A percentile compares a stretch with the other conserved stretches of the same genome.
phyloP scores from a whole-genome alignment of 2,113 vertebrate genomes.

The Pseudonaja textilis region DNA sequence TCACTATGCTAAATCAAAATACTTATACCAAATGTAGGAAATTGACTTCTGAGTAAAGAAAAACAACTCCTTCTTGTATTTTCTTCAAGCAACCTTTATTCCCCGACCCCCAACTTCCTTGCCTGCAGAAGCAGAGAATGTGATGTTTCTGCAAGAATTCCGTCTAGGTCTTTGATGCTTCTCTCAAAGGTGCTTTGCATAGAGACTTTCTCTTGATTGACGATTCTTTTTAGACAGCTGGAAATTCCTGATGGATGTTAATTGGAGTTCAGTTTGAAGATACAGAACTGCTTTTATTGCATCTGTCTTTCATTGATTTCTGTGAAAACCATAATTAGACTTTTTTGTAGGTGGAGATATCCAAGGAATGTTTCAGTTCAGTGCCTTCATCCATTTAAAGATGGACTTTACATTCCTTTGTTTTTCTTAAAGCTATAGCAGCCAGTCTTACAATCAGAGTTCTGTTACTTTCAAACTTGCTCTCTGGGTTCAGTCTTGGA shows the following conservation, averaged over 20 bases:
- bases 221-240: constrained; percentile 58
- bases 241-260: constrained; percentile 57
- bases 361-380: constrained; percentile 51
- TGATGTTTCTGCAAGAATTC: constrained; percentile 34
- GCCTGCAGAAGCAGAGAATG: constrained; percentile 15
- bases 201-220: constrained; percentile 46
- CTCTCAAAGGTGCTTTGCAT: constrained; percentile 45
- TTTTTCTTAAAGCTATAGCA: constrained; percentile 44
- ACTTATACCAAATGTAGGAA: constrained; percentile 5
- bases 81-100: constrained; percentile 1
- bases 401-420: constrained; percentile 37
- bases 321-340: constrained; percentile 45
- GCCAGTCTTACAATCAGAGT: constrained; percentile 40
- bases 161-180: constrained; percentile 34
- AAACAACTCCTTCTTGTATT: neutral
- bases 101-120: constrained; percentile 10
- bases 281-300: constrained; percentile 53
- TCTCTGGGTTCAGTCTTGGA: neutral
- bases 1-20: constrained; percentile 23
- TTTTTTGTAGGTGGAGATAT: constrained; percentile 50
- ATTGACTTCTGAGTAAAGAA: constrained; percentile 24
- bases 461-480: constrained; percentile 27
- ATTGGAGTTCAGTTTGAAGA: constrained; percentile 60
- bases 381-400: constrained; percentile 40
- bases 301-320: constrained; percentile 51